phyloP scores from a whole-genome alignment of 2,888 invertebrate species.

The Meandrusa payeni region DNA sequence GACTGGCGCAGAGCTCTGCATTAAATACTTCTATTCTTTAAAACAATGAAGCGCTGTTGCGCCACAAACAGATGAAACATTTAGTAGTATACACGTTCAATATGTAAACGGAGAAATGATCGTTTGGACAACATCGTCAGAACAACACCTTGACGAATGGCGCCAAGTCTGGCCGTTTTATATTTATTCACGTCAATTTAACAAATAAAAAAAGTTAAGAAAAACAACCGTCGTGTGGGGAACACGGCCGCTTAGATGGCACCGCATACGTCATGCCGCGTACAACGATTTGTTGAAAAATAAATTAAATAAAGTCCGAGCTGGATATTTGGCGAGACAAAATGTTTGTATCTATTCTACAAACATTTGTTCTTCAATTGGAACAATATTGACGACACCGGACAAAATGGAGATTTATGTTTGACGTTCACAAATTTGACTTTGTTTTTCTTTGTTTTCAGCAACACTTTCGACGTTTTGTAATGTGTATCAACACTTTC shows the following conservation, averaged over 20 bases:
- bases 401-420: slow-evolving; percentile 17
- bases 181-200: slow-evolving; percentile 17
- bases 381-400: slow-evolving; percentile 18
- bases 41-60: no score
- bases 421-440: background rate
- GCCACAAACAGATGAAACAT: no score
- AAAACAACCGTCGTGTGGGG: background rate
- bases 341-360: slow-evolving; percentile 6
- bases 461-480: no score
- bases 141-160: slow-evolving; percentile 19
- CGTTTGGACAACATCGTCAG: no score
- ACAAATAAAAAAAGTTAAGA: slow-evolving; percentile 5
- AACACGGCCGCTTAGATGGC: slow-evolving; percentile 7
- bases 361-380: slow-evolving; percentile 19
- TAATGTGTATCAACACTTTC: no score
- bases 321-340: slow-evolving; percentile 5
- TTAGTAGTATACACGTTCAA: no score
- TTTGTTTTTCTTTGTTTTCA: no score
- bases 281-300: slow-evolving; percentile 7
- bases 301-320: slow-evolving; percentile 1
- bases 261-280: slow-evolving; percentile 3
- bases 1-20: no score
- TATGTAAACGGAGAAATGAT: no score
- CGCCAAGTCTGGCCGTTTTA: slow-evolving; percentile 26
- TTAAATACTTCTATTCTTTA: no score